Evolutionary conservation across 2,113 vertebrate species (phyloP), one percentile per base, ranked within the genome.

Genomic region (Ceyx melanurus): DNA sequence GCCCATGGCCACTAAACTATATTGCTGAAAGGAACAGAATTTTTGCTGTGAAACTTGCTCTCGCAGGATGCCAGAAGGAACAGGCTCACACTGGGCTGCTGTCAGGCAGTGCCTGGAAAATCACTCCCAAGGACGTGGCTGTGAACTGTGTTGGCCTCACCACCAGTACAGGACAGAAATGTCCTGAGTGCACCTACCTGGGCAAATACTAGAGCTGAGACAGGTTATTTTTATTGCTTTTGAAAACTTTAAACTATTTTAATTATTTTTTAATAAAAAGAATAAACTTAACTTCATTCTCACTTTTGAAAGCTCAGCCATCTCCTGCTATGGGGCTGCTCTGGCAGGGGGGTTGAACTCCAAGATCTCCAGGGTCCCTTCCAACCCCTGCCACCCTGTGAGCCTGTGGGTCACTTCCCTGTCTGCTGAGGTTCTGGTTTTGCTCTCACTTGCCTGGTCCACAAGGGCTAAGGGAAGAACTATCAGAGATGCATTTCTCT

Each of bases 51-150:
- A 35, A 35, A 35, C 35, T 35, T 35, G 5, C 43, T 21, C 13
- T 61, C n/a, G 13, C 7, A 23, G 58, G 15, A 31, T 11, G 7
- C 17, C 11, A 45, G 42, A 17, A 43, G 29, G 26, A 57, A 46
- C 5, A 48, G 15, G 14, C 48, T 12, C 29, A 56, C 15, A 7
- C 2, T 13, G 3, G 0, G 3, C 50, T 72, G n/a, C 35, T 93
- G 20, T 25, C 54, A 65, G 75, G 16, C 1, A 0, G 28, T 21
- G 25, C 29, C 64, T 54, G n/a, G 22, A 80, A 79, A 68, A 57
- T 45, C 42, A 48, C 26, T 57, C 48, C 0, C 2, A 67, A 61
- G 17, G 6, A 51, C 2, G 8, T 0, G 0, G 54, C 40, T 78
- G 10, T 57, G 35, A 48, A 3, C 23, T 43, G 46, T 31, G 12